Evolutionary conservation across 2,888 invertebrate genomes (phyloP).

Genomic region (Papilio demoleus): DNA sequence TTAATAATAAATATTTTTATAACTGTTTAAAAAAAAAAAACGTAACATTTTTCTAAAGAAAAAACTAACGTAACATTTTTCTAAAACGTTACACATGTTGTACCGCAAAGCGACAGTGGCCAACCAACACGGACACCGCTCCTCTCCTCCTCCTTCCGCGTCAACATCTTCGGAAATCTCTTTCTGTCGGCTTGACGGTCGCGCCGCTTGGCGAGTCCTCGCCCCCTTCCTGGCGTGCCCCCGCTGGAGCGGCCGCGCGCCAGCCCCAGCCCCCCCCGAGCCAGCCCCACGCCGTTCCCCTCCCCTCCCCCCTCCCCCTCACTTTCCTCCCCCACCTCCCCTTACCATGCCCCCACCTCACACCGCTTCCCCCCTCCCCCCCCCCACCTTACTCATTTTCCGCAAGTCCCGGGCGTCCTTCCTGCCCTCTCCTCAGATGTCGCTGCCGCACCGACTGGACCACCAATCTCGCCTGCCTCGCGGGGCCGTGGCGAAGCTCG

Average conservation of each 20-base stretch:
- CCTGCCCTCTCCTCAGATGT: no score
- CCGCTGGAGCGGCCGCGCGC: conserved; percentile 65
- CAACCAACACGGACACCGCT: conserved; percentile 67
- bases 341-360: no score
- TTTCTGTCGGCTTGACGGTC: conserved; percentile 49
- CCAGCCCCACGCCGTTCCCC: conserved; percentile 44
- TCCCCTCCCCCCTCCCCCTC: conserved; percentile 62
- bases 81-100: conserved; percentile 41
- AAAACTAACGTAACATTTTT: no score
- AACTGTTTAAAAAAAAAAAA: neutral
- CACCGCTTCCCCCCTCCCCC: conserved; percentile 71
- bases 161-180: no score
- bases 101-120: conserved; percentile 75
- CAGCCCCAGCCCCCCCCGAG: conserved; percentile 63
- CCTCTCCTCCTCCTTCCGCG: no score
- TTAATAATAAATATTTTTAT: no score
- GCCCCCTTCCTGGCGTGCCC: conserved; percentile 72
- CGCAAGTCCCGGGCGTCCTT: conserved; percentile 60
- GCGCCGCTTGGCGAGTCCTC: conserved; percentile 65
- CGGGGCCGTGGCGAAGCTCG: no score
- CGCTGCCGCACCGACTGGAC: no score
- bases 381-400: conserved; percentile 57
- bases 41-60: neutral
- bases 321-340: conserved; percentile 66
- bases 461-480: no score